A percentile compares a stretch with the other conserved stretches of the same genome.
Evolutionary conservation across 2,797 vertebrate genomes (phyloP).

Genomic region (Pangasius larnaudii): DNA sequence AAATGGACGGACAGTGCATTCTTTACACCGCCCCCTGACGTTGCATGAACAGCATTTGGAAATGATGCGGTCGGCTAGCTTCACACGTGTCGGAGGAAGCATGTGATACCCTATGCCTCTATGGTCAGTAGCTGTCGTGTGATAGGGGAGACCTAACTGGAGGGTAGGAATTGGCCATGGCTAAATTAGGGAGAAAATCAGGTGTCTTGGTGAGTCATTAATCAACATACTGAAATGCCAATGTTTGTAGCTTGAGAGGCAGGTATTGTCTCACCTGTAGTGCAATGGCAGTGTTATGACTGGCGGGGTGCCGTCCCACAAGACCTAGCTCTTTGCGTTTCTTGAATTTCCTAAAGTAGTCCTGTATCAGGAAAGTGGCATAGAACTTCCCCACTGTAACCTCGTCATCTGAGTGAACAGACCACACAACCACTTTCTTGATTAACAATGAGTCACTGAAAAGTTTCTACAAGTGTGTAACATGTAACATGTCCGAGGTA

Average conservation of each 20-base stretch:
- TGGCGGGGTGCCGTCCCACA: slow-evolving; percentile 88
- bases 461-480: not conserved
- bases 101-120: not conserved
- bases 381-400: slow-evolving; percentile 99
- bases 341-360: slow-evolving; percentile 99
- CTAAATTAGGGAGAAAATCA: not conserved
- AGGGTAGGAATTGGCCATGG: not conserved
- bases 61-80: not conserved
- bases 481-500: not conserved
- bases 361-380: slow-evolving; percentile 99
- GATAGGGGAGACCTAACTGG: not conserved
- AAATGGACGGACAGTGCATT: not conserved
- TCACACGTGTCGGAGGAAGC: not conserved
- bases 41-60: not conserved
- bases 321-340: slow-evolving; percentile 99
- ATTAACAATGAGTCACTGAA: slow-evolving; percentile 69
- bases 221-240: not conserved
- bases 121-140: not conserved
- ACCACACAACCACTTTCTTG: slow-evolving; percentile 87
- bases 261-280: slow-evolving; percentile 84
- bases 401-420: slow-evolving; percentile 98
- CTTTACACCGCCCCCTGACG: not conserved
- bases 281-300: slow-evolving; percentile 87
- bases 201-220: not conserved
- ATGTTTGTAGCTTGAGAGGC: not conserved